Percentiles rank a stretch among this genome's conserved stretches.
phyloP scores from a whole-genome alignment of 2,113 vertebrate species.

The Apteryx owenii region DNA sequence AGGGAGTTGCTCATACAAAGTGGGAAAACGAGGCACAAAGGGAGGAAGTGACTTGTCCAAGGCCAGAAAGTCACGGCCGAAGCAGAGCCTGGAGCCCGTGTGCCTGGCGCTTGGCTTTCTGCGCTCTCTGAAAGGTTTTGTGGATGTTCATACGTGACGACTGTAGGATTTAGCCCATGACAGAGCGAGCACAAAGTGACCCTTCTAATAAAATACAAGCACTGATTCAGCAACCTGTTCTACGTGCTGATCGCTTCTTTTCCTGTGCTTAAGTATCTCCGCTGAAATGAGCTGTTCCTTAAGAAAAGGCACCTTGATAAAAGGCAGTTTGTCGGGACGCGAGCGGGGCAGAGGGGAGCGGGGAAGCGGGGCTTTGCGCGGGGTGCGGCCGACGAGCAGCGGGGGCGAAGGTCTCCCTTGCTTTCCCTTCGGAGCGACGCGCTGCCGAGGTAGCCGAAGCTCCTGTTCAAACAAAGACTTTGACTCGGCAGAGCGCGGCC shows the following conservation, averaged over 20 bases:
- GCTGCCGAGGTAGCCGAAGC: not conserved
- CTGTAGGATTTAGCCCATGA: accelerated
- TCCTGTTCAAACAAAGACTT: not conserved
- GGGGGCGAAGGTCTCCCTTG: not conserved
- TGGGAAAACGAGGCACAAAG: not conserved
- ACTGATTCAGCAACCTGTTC: accelerated
- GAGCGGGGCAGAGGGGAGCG: not conserved
- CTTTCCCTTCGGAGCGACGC: accelerated
- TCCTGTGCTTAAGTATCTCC: not conserved
- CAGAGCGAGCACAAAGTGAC: not conserved
- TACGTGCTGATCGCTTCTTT: not conserved
- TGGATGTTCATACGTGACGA: accelerated
- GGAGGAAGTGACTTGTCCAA: not conserved
- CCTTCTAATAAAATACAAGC: accelerated
- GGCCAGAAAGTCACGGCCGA: not conserved
- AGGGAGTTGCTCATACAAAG: not conserved
- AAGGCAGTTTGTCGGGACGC: accelerated
- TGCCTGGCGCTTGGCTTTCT: not conserved
- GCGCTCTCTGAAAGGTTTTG: not conserved
- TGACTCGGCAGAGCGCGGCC: not conserved
- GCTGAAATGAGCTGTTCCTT: not conserved
- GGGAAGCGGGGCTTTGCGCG: accelerated
- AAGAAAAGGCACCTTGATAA: not conserved
- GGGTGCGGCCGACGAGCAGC: not conserved
- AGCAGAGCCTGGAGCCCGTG: not conserved